Evolutionary conservation across 2,888 invertebrate genomes (phyloP), one percentile per base, ranked within the genome.

Genomic region (Tinea pellionella): DNA sequence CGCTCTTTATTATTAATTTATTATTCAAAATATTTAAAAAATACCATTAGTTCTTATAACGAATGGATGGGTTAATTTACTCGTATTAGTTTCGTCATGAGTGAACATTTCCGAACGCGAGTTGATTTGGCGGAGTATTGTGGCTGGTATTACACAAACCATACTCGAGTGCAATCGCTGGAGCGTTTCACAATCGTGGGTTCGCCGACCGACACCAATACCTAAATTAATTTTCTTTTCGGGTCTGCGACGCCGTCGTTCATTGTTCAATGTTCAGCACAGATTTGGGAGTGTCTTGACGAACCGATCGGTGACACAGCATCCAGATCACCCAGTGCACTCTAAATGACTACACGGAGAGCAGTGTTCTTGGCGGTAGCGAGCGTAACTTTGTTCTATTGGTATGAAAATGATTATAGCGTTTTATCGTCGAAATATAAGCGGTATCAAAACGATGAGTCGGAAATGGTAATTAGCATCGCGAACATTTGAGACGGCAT

Each of bases 201-300:
- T 78, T 84, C 85, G 73, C 70, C 74, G 84, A 78, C 85, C 86
- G 85, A 77, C 86, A 86, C 85, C 80, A 78, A 86, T 87, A 83
- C 86, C 83, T 87, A 86, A 80, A 86, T 86, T 85, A 85, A 84
- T 86, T 85, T 84, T 84, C 82, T 84, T 83, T 85, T 85, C 71
- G 78, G 73, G 75, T 74, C 74, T 73, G 74, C 74, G 73, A 73
- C 74, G 69, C 15, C 70, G 72, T 67, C 69, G 71, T 71, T 78
- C 79, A 84, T 85, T 85, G 84, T 84, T 82, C 79, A 76, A 76
- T 78, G 41, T 9, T 78, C 77, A 74, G 19, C 47, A 16, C 71
- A 72, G 75, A 77, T 80, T 79, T 77, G 73, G 73, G 75, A 72
- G 70, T 71, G 59, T 53, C 53, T 15, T 13, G n/a, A 13, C 47